Percentiles rank a stretch among this genome's conserved stretches.
Conservation (phyloP, 2,797 vertebrate species). For the Bovichtus diacanthus region DNA sequence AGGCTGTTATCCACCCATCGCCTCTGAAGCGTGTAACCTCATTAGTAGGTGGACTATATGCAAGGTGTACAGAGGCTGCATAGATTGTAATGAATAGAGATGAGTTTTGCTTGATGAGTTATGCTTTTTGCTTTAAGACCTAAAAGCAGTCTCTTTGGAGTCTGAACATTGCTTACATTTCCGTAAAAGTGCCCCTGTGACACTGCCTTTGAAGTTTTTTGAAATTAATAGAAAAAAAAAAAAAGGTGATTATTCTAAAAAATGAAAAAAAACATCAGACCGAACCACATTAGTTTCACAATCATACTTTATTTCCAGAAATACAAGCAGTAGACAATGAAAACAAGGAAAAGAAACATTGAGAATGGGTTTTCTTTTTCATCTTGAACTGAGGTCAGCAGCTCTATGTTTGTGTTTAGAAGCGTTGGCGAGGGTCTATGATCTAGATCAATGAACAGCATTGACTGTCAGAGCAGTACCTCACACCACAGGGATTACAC, state of each 20-base stretch:
- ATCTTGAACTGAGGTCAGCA: conserved; percentile 36
- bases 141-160: not conserved
- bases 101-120: conserved; percentile 32
- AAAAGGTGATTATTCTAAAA: not conserved
- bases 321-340: conserved; percentile 38
- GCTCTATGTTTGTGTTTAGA: conserved; percentile 12
- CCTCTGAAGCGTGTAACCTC: conserved; percentile 58
- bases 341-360: conserved; percentile 34
- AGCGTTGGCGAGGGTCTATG: not conserved
- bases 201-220: not conserved
- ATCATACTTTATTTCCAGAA: conserved; percentile 69
- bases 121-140: conserved; percentile 10
- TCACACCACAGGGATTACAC: not conserved
- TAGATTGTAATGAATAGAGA: conserved; percentile 55
- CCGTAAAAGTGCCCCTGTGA: not conserved
- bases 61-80: conserved; percentile 55
- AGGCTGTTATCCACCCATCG: conserved; percentile 62
- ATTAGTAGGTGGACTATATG: conserved; percentile 68
- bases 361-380: conserved; percentile 19
- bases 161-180: not conserved
- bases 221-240: not conserved
- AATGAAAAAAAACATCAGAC: not conserved
- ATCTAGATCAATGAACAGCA: conserved; percentile 28
- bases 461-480: conserved; percentile 1
- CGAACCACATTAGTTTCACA: conserved; percentile 25